Conservation (phyloP, 2,797 vertebrate genomes). For the Dicrostonyx torquatus region DNA sequence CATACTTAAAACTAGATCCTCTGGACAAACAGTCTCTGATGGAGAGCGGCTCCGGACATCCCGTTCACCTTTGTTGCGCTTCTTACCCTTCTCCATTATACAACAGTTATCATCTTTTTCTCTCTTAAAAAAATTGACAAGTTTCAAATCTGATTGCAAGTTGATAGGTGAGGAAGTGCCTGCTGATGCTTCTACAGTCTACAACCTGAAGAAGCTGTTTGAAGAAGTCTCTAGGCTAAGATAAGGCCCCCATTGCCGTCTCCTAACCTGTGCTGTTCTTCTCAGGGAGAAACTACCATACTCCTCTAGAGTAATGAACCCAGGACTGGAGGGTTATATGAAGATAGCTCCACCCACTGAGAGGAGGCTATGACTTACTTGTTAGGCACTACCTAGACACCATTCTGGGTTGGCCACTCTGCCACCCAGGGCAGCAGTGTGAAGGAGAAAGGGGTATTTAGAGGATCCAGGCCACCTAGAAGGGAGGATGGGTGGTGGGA, state of each 20-base stretch:
- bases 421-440: not conserved
- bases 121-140: not conserved
- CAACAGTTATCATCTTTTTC: not conserved
- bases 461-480: not conserved
- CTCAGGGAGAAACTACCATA: not conserved
- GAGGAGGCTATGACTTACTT: not conserved
- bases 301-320: not conserved
- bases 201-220: not conserved
- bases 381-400: not conserved
- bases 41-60: not conserved
- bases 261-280: not conserved
- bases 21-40: not conserved
- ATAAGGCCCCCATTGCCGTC: not conserved
- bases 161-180: not conserved
- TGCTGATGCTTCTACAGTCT: not conserved
- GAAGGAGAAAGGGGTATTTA: not conserved
- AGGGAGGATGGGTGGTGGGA: not conserved
- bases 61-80: not conserved
- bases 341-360: constrained; percentile 26
- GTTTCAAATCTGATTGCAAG: not conserved
- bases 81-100: not conserved
- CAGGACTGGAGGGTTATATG: not conserved
- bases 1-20: not conserved
- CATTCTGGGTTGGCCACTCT: not conserved
- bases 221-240: not conserved